A percentile compares a stretch with the other conserved stretches of the same genome.
These are phyloP conservation scores for Ochropleura leucogaster DNA, from an alignment of 2,888 invertebrate genomes.

Conservation along the genomic window DNA sequence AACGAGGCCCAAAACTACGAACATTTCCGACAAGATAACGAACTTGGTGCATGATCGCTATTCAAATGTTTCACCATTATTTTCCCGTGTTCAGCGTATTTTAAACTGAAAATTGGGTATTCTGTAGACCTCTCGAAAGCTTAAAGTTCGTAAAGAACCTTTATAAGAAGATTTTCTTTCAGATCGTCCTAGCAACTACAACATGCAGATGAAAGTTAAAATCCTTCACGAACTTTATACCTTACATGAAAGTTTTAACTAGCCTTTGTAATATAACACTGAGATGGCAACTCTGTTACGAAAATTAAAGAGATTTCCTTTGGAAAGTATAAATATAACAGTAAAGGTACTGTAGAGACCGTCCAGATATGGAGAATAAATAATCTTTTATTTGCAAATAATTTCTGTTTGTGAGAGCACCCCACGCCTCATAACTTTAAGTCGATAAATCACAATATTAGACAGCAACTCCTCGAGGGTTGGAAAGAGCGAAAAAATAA, in stretches of 20 bases:
- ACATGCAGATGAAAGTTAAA: slow-evolving; percentile 59
- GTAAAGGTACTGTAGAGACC: slow-evolving; percentile 10
- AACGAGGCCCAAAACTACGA: slow-evolving; percentile 52
- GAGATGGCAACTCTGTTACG: slow-evolving; percentile 37
- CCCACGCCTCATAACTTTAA: slow-evolving; percentile 78
- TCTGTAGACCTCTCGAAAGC: slow-evolving; percentile 36
- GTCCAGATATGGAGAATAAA: slow-evolving; percentile 45
- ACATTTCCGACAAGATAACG: slow-evolving; percentile 60
- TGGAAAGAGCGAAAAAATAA: slow-evolving; percentile 75
- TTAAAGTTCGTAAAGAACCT: slow-evolving; percentile 42
- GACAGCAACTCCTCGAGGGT: slow-evolving; percentile 79
- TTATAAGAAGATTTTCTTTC: slow-evolving; percentile 51
- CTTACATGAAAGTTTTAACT: slow-evolving; percentile 60
- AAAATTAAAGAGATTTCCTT: slow-evolving; percentile 58
- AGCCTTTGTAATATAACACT: slow-evolving; percentile 49
- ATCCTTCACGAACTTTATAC: slow-evolving; percentile 53
- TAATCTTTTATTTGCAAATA: slow-evolving; percentile 71
- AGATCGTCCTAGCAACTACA: slow-evolving; percentile 53
- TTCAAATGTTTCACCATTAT: slow-evolving; percentile 51
- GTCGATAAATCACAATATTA: slow-evolving; percentile 84
- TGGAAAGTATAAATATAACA: slow-evolving; percentile 24
- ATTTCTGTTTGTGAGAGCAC: slow-evolving; percentile 72
- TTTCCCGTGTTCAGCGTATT: slow-evolving; percentile 41
- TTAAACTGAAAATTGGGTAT: slow-evolving; percentile 50
- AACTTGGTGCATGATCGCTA: slow-evolving; percentile 56